Base-by-base conservation (phyloP, 1,140 invertebrate species). In the Saxidomus purpurata region DNA sequence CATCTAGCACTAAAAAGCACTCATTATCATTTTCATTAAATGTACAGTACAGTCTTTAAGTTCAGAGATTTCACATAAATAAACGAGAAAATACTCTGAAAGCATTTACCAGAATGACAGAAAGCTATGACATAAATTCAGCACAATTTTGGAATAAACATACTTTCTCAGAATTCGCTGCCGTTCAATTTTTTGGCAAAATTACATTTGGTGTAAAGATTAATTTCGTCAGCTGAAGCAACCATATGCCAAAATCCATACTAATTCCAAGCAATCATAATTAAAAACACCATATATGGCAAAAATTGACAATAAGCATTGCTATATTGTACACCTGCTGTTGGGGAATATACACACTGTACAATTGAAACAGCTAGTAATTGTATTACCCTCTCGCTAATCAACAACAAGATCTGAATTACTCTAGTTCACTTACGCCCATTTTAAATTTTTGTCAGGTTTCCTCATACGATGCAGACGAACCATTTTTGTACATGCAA, bases 191-290 rank as follows among this genome's bases (percentile, higher is more conserved):
- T 71, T 40, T 71, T 38, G 67, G 67, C 67, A 38, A 71, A 38
- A 71, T 71, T 71, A 40, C 67, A 28, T 71, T 83, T 63, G 59
- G 43, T 69, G 63, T 67, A 67, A 80, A 83, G 38, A 85, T 55
- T 85, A 85, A 55, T 55, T 74, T 71, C 83, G 59, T 11, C 25
- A 9, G 43, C 0, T 31, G 69, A 40, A 79, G 28, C 49, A 85
- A 19, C 61, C 83, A 85, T 85, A 85, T 85, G 83, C 63, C 83
- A 85, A 85, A 85, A 69, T 85, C 83, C 61, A 85, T 74, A 85
- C 43, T 52, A 85, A 76, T 85, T 74, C 63, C 47, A 15, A 69
- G 67, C 83, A 85, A 85, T 85, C 83, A 85, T 85, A 85, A 85
- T 85, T 85, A 85, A 85, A 74, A 52, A 74, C 83, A 85, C 83